A percentile compares a stretch with the other conserved stretches of the same genome.
These are phyloP conservation scores for Alloplasta piceator DNA, from an alignment of 2,888 invertebrate genomes.

Conservation along the genomic window DNA sequence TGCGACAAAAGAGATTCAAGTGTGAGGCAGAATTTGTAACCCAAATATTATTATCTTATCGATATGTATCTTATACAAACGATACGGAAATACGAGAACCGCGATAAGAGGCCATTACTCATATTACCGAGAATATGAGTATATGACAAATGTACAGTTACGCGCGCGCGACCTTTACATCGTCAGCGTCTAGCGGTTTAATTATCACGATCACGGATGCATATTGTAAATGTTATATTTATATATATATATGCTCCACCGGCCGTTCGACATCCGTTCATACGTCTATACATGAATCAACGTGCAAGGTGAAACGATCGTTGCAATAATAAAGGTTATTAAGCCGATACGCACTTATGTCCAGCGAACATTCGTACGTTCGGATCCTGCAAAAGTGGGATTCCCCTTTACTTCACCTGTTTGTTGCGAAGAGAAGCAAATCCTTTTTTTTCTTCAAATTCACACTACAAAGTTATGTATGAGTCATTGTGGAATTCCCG, in stretches of 20 bases:
- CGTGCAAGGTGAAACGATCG: no score
- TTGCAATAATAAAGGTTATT: no score
- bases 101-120: conserved; percentile 42
- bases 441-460: neutral
- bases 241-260: conserved; percentile 23
- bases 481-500: conserved; percentile 36
- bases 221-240: conserved; percentile 1
- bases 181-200: no score
- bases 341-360: no score
- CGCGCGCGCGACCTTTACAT: conserved; percentile 39
- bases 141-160: no score
- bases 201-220: conserved; percentile 36
- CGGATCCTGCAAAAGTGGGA: conserved; percentile 1
- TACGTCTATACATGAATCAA: no score
- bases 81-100: neutral
- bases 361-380: conserved; percentile 14
- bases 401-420: conserved; percentile 17
- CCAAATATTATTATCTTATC: no score
- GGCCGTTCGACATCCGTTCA: no score
- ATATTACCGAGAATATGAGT: conserved; percentile 20
- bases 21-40: no score
- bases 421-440: neutral
- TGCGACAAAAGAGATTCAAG: no score
- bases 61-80: no score
- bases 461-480: conserved; percentile 6